Conservation (phyloP, 2,113 vertebrate species). For the Cyanoderma ruficeps region DNA sequence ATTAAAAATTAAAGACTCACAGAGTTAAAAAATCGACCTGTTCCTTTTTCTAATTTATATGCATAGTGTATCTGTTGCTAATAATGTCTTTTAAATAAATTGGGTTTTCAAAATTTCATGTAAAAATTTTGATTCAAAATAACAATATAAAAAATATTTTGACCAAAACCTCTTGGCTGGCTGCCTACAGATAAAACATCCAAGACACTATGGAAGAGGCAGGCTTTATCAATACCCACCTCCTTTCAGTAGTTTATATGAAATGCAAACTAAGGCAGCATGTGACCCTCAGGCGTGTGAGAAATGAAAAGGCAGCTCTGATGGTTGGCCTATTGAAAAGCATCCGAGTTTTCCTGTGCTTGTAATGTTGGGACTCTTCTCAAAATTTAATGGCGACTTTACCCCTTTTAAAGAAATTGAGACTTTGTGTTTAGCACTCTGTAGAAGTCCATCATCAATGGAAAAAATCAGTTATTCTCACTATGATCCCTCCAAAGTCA, state of each 20-base stretch:
- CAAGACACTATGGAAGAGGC: not conserved
- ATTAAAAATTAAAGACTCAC: not conserved
- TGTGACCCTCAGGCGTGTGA: not conserved
- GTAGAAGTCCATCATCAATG: not conserved
- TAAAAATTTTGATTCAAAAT: not conserved
- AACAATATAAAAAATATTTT: not conserved
- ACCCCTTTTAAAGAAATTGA: not conserved
- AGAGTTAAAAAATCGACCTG: not conserved
- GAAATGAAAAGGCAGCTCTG: not conserved
- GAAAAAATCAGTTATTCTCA: not conserved
- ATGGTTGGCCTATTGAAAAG: not conserved
- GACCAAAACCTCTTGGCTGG: not conserved
- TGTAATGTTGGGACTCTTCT: not conserved
- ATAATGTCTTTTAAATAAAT: not conserved
- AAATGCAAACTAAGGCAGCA: not conserved
- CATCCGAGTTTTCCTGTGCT: not conserved
- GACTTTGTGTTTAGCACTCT: not conserved
- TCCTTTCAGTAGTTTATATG: not conserved
- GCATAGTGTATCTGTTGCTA: not conserved
- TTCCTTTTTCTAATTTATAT: not conserved
- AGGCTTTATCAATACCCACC: not conserved
- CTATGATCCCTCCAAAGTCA: not conserved
- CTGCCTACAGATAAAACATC: not conserved
- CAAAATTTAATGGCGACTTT: not conserved
- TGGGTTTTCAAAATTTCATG: fast-evolving